These are phyloP conservation scores for Felis chaus DNA, from an alignment of 2,113 vertebrate species.

Conservation along the genomic window DNA sequence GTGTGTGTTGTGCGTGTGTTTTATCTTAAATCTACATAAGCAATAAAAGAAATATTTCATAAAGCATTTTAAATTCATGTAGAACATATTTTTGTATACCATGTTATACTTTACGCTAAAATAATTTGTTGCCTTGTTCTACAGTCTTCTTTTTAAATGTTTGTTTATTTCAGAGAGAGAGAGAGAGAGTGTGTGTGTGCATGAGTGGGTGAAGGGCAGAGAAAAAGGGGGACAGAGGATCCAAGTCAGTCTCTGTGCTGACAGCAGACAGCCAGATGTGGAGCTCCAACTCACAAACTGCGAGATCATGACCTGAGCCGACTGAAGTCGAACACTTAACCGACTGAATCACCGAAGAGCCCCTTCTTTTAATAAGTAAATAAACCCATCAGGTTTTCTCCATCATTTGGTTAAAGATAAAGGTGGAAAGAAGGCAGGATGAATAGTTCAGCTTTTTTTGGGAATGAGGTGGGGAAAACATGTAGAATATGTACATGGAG, in stretches of 20 bases:
- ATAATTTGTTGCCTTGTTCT: slow-evolving; percentile 8
- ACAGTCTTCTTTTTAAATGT: not conserved
- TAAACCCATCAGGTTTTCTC: not conserved
- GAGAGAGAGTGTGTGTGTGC: too few relatives aligned
- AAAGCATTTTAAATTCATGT: not conserved
- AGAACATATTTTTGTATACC: not conserved
- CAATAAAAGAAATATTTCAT: not conserved
- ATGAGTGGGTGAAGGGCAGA: too few relatives aligned
- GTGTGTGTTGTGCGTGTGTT: not conserved
- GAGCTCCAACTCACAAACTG: too few relatives aligned
- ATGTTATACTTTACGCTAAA: slow-evolving; percentile 7
- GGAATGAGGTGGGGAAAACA: not conserved
- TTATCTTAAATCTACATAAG: not conserved
- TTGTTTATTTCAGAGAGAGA: too few relatives aligned
- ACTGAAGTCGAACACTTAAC: too few relatives aligned
- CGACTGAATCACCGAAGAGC: too few relatives aligned
- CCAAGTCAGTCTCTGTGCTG: too few relatives aligned
- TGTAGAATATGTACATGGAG: not conserved
- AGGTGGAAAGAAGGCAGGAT: not conserved
- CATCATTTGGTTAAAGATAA: not conserved
- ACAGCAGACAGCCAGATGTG: too few relatives aligned
- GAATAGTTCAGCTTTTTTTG: not conserved
- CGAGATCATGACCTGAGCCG: too few relatives aligned
- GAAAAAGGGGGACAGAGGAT: too few relatives aligned
- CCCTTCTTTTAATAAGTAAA: not conserved